Evolutionary conservation across 2,797 vertebrate species (phyloP).

Genomic region (Sebastes taczanowskii): DNA sequence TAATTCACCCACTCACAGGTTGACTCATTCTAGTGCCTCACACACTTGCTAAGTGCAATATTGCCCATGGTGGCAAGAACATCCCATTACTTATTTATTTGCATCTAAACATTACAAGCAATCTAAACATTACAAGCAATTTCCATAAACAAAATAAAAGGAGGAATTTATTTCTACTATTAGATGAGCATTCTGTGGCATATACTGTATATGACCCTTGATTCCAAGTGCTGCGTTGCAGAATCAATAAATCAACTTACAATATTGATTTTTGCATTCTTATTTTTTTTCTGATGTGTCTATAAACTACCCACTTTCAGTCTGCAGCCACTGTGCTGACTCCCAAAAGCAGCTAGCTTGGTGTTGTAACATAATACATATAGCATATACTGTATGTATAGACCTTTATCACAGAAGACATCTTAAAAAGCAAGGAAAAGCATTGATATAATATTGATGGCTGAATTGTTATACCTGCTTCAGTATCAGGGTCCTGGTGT

Average conservation of each 20-base stretch:
- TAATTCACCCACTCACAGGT: not conserved
- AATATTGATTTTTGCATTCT: not conserved
- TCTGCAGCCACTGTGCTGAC: not conserved
- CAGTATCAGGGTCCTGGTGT: not conserved
- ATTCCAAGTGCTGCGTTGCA: not conserved
- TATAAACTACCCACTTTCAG: not conserved
- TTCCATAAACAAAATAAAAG: not conserved
- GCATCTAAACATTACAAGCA: not conserved
- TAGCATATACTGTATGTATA: not conserved
- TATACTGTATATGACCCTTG: not conserved
- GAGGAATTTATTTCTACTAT: not conserved
- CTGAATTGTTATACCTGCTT: not conserved
- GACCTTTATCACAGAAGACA: not conserved
- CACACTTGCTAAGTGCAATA: not conserved
- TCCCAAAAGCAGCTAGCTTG: not conserved
- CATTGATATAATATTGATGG: not conserved
- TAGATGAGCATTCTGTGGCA: not conserved
- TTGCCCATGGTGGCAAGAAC: not conserved
- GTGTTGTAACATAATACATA: not conserved
- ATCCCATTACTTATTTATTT: not conserved
- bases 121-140: not conserved
- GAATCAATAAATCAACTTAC: not conserved
- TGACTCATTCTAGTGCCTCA: not conserved
- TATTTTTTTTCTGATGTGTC: not conserved
- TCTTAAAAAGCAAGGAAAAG: not conserved